Evolutionary conservation across 2,888 invertebrate genomes (phyloP).

Genomic region (Uropetala carovei): DNA sequence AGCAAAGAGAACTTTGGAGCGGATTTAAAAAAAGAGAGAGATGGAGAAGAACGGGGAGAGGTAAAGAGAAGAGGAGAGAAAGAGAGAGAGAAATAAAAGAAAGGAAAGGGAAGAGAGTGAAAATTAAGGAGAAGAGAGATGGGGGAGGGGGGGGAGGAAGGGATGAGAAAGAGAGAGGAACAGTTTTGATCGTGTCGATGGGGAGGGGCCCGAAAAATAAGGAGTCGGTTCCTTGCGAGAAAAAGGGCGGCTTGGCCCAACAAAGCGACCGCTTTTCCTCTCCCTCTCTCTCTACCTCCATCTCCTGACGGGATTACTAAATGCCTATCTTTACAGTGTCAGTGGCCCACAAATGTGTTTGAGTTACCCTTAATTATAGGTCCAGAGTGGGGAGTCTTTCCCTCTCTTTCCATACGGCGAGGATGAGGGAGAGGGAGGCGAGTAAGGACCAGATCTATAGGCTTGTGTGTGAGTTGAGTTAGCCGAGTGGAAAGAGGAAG

Average conservation of each 20-base stretch:
- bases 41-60: no score
- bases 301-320: slow-evolving; percentile 40
- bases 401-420: not conserved
- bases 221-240: slow-evolving; percentile 5
- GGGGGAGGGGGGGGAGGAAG: not conserved
- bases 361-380: slow-evolving; percentile 58
- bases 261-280: not conserved
- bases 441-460: not conserved
- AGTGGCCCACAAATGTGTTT: slow-evolving; percentile 60
- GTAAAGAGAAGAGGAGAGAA: not conserved
- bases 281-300: not conserved
- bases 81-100: not conserved
- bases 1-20: no score
- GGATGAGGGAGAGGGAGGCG: not conserved
- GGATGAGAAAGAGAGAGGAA: not conserved
- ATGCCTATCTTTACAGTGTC: slow-evolving; percentile 61
- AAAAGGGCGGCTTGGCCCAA: slow-evolving; percentile 10
- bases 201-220: slow-evolving; percentile 18
- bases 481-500: not conserved
- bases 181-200: not conserved
- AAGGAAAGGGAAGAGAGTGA: not conserved
- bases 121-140: not conserved
- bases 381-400: slow-evolving; percentile 12
- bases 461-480: not conserved
- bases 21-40: no score